A percentile compares a stretch with the other conserved stretches of the same genome.
These are phyloP conservation scores for Platorchestia sp. DNA, from an alignment of 1,140 invertebrate species.

Conservation along the genomic window DNA sequence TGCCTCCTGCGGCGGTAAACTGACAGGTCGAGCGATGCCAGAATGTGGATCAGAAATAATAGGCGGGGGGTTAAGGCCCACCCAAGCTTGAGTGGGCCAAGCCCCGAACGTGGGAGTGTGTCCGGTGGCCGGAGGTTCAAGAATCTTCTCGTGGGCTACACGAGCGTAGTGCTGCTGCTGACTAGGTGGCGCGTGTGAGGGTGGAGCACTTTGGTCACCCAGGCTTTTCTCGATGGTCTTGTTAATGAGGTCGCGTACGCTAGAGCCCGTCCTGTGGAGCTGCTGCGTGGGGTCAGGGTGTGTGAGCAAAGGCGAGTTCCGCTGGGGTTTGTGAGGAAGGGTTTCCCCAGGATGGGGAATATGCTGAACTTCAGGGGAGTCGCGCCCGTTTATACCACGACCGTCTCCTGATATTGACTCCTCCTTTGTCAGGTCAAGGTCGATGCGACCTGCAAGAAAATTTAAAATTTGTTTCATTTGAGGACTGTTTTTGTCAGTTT, in stretches of 20 bases:
- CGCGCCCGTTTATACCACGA: constrained; percentile 60
- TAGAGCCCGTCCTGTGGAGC: constrained; percentile 56
- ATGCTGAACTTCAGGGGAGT: constrained; percentile 66
- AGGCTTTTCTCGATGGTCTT: constrained; percentile 63
- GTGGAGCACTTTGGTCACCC: constrained; percentile 56
- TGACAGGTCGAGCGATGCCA: constrained; percentile 17
- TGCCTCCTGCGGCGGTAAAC: background rate
- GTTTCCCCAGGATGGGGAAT: constrained; percentile 64
- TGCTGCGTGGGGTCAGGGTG: constrained; percentile 57
- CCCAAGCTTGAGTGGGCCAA: constrained; percentile 36
- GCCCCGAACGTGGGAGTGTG: constrained; percentile 53
- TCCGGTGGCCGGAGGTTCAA: constrained; percentile 40
- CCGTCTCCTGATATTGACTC: background rate
- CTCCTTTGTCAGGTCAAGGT: constrained; percentile 13
- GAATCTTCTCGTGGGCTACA: constrained; percentile 44
- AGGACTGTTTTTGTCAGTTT: background rate
- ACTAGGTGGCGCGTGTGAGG: constrained; percentile 52
- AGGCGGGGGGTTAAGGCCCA: constrained; percentile 34
- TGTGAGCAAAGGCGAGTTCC: background rate
- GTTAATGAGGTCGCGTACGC: constrained; percentile 65
- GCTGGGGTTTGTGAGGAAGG: constrained; percentile 31
- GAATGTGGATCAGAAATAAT: background rate
- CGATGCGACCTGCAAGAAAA: constrained; percentile 21
- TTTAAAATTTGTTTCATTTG: background rate
- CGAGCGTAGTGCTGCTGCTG: constrained; percentile 55